Evolutionary conservation across 2,888 invertebrate species (phyloP).

Genomic region (Mellilla xanthometata): DNA sequence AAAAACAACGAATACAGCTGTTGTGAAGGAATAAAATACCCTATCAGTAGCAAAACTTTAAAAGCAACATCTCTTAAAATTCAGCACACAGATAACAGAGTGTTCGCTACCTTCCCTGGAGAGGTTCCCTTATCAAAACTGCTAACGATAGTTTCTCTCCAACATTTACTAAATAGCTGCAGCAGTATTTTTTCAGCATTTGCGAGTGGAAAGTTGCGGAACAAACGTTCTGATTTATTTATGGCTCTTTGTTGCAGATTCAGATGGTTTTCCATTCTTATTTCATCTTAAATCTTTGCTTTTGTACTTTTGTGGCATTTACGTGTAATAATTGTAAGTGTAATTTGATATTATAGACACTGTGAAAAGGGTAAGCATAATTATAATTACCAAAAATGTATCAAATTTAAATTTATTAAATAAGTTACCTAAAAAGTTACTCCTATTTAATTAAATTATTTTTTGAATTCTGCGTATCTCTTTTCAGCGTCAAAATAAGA

Average conservation of each 20-base stretch:
- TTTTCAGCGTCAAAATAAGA: too few species aligned
- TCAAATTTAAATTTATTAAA: too few species aligned
- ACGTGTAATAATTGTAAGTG: too few species aligned
- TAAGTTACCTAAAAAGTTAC: too few species aligned
- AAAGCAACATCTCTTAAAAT: conserved; percentile 6
- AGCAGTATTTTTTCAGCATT: conserved; percentile 25
- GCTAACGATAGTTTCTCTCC: conserved; percentile 13
- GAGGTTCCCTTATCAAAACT: conserved; percentile 21
- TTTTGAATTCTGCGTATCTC: too few species aligned
- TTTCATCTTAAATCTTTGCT: conserved; percentile 21
- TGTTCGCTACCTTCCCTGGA: conserved; percentile 2
- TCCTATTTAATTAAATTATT: too few species aligned
- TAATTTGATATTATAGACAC: too few species aligned
- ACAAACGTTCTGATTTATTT: conserved; percentile 40
- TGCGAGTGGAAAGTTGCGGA: conserved; percentile 33
- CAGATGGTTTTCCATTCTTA: conserved; percentile 31
- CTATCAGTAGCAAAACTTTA: conserved; percentile 1
- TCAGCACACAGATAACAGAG: conserved; percentile 16
- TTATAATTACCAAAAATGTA: too few species aligned
- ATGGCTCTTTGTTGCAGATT: conserved; percentile 33
- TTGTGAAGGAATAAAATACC: not conserved
- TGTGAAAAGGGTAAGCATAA: too few species aligned
- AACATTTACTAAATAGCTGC: conserved; percentile 22
- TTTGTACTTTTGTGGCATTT: not conserved
- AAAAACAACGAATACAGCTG: not conserved